These are phyloP conservation scores for Zalophus californianus DNA, from an alignment of 2,797 vertebrate species.

Conservation along the genomic window DNA sequence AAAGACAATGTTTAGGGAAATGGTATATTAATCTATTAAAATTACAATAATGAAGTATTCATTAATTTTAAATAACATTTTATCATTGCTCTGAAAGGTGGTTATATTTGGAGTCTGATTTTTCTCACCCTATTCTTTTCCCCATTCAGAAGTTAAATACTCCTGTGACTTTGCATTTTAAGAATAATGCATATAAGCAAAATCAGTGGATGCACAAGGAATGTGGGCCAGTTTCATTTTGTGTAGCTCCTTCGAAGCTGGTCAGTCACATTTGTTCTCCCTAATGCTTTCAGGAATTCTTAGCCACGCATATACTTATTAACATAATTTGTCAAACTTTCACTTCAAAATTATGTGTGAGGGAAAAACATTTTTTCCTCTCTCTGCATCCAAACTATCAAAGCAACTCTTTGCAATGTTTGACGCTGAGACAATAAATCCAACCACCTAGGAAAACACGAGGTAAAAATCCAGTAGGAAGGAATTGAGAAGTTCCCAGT, in stretches of 20 bases:
- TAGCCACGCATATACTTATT: background rate
- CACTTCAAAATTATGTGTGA: background rate
- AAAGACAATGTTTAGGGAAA: conserved; percentile 43
- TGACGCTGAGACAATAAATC: background rate
- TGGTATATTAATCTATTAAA: conserved; percentile 68
- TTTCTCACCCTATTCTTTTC: conserved; percentile 69
- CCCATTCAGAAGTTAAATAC: background rate
- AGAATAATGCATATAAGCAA: background rate
- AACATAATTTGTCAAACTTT: background rate
- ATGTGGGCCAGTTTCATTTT: conserved; percentile 6
- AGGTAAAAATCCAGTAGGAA: background rate
- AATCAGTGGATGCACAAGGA: background rate
- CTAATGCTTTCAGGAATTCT: background rate
- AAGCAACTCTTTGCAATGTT: background rate
- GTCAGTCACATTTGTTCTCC: conserved; percentile 11
- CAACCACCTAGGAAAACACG: background rate
- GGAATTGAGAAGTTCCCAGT: background rate
- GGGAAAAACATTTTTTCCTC: background rate
- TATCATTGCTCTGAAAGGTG: conserved; percentile 62
- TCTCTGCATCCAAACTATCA: background rate
- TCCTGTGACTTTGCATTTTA: background rate
- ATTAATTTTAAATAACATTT: conserved; percentile 76
- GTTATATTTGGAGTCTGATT: conserved; percentile 38
- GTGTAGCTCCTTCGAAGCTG: conserved; percentile 55
- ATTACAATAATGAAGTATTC: conserved; percentile 76